These are phyloP conservation scores for Lerema accius DNA, from an alignment of 1,140 invertebrate species.

Conservation along the genomic window DNA sequence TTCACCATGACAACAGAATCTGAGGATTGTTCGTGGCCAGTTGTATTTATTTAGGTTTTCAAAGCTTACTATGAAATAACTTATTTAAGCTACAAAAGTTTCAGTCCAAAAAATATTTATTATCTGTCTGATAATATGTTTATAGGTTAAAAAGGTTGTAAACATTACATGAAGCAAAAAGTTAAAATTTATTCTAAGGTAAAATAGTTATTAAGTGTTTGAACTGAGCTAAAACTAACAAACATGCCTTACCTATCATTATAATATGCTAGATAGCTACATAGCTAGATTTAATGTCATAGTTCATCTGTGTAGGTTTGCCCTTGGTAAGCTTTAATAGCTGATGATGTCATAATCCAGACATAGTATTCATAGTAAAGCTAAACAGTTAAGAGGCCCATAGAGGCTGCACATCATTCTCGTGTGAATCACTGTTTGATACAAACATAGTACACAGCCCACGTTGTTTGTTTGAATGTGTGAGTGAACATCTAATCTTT, in stretches of 20 bases:
- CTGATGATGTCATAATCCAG: conserved; percentile 62
- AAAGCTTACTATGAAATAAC: not conserved
- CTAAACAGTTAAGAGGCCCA: conserved; percentile 23
- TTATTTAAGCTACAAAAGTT: too few relatives aligned
- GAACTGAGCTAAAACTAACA: conserved; percentile 25
- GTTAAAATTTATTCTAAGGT: conserved; percentile 63
- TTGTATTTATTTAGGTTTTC: not conserved
- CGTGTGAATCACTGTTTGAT: not conserved
- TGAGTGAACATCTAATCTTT: conserved; percentile 13
- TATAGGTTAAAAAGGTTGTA: conserved; percentile 41
- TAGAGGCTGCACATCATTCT: not conserved
- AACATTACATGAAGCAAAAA: conserved; percentile 64
- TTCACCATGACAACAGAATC: conserved; percentile 57
- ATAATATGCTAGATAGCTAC: not conserved
- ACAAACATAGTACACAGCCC: not conserved
- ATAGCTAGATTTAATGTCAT: conserved; percentile 10
- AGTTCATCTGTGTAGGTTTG: conserved; percentile 41
- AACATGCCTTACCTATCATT: conserved; percentile 4
- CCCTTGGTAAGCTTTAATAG: conserved; percentile 51
- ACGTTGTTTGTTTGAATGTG: conserved; percentile 4
- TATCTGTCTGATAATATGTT: conserved; percentile 20
- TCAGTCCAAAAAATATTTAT: not conserved
- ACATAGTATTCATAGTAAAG: conserved; percentile 2
- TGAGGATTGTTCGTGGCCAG: conserved; percentile 32
- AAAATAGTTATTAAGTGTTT: conserved; percentile 38